Base-by-base conservation (phyloP, 1,140 invertebrate species). In the Trichomalopsis sarcophagae region DNA sequence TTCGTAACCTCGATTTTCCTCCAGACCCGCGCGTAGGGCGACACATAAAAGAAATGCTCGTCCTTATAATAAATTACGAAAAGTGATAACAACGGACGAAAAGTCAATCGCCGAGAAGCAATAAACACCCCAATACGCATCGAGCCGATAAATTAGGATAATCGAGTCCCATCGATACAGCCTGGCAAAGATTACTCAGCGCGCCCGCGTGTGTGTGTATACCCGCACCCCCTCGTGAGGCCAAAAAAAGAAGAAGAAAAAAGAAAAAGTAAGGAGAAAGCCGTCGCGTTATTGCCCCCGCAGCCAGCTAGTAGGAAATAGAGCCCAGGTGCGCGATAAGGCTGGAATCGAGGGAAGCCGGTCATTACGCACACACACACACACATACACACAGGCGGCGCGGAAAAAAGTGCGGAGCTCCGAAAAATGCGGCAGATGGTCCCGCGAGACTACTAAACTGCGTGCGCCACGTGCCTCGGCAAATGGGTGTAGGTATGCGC, bases 361-460 rank as follows among this genome's bases (percentile, higher is more conserved):
- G 55, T 62, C 55, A 62, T 62, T 62, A 62, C 55, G 55, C 55
- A 62, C 17, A 6, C 14, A 6, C 14, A 7, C 5, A n/a, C 30
- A 13, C 40, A 62, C 17, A 21, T 2, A 21, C 14, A 6, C 5
- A n/a, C 30, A 13, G 6, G 33, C 10, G 5, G 68, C 0, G 40
- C 40, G 10, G 21, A 71, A 71, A 71, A 75, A 75, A 75, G 36
- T 40, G 73, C 73, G 13, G 30, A 33, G 73, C 68, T 10, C 68
- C 68, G 68, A 44, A 36, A 75, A 40, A 75, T 40, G 30, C 73
- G 73, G 73, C 33, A 44, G 30, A n/a, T 75, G 30, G 17, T 75
- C 73, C 36, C 73, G 36, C 2, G 36, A 75, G 36, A 44, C 10
- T 33, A 17, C 69, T 17, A 13, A 1, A 27, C 68, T 23, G 30